Conservation (phyloP, 2,113 vertebrate species). For the Eira barbara region DNA sequence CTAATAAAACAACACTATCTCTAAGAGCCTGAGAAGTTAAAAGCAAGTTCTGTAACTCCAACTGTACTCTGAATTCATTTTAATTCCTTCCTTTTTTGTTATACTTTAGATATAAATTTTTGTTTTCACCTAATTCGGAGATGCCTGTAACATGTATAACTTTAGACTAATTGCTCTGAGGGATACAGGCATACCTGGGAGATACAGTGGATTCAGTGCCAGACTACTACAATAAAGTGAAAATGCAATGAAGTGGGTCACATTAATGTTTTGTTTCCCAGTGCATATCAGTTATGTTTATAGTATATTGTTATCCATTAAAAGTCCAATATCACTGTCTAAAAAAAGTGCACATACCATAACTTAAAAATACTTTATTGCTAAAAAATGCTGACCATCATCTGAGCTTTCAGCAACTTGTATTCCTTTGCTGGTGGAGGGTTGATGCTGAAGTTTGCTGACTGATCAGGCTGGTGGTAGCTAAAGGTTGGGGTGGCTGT, state of each 20-base stretch:
- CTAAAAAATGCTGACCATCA: not conserved
- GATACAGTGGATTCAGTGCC: not conserved
- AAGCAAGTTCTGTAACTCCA: not conserved
- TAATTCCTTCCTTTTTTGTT: not conserved
- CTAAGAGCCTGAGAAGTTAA: not conserved
- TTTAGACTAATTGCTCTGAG: not conserved
- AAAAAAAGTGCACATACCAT: not conserved
- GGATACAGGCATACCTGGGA: not conserved
- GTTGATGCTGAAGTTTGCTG: not conserved
- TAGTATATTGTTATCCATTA: not conserved
- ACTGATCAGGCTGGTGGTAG: not conserved
- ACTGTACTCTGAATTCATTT: constrained; percentile 7
- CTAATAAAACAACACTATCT: constrained; percentile 32
- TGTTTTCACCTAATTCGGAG: not conserved
- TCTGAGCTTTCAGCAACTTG: not conserved
- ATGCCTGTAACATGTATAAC: not conserved
- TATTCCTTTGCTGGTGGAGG: not conserved
- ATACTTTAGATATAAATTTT: not conserved
- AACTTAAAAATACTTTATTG: not conserved
- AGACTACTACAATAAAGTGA: not conserved
- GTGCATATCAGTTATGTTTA: not conserved
- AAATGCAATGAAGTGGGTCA: not conserved
- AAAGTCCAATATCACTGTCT: not conserved
- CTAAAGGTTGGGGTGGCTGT: not conserved
- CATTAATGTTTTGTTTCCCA: not conserved